Evolutionary conservation across 1,140 invertebrate genomes (phyloP).

Genomic region (Monomorium pharaonis): DNA sequence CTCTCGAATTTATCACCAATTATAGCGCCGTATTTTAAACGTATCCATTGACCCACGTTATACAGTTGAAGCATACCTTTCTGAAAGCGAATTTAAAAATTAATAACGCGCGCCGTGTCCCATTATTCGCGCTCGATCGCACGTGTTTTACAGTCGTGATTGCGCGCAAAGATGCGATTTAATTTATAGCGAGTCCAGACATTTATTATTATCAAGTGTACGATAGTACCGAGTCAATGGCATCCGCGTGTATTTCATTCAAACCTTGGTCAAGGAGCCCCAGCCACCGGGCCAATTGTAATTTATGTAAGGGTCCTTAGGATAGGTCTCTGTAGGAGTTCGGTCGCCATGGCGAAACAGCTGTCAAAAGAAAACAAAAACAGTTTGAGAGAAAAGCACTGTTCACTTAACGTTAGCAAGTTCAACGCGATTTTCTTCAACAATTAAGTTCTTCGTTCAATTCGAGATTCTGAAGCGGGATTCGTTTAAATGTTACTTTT

Average conservation of each 20-base stretch:
- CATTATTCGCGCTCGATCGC: conserved; percentile 17
- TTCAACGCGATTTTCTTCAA: neutral
- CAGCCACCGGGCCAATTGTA: conserved; percentile 89
- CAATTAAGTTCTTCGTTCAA: neutral
- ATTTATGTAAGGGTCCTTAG: conserved; percentile 89
- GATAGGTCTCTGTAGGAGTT: conserved; percentile 88
- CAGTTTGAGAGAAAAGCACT: neutral
- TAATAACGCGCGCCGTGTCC: conserved; percentile 19
- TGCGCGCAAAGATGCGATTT: neutral
- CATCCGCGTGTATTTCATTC: conserved; percentile 40
- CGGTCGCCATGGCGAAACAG: conserved; percentile 92
- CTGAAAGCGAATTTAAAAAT: conserved; percentile 84
- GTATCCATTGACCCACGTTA: conserved; percentile 90
- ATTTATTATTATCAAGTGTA: conserved; percentile 6
- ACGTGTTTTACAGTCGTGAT: neutral
- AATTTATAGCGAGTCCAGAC: neutral
- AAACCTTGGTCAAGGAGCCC: conserved; percentile 91
- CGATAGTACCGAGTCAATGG: neutral
- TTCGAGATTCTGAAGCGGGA: neutral
- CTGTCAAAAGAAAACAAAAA: conserved; percentile 80
- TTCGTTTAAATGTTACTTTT: neutral
- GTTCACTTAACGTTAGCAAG: neutral
- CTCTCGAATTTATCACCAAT: conserved; percentile 87
- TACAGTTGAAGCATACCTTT: conserved; percentile 92
- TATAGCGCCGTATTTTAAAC: conserved; percentile 89